phyloP scores from a whole-genome alignment of 2,797 vertebrate species.

The Percopsis omiscomaycus region DNA sequence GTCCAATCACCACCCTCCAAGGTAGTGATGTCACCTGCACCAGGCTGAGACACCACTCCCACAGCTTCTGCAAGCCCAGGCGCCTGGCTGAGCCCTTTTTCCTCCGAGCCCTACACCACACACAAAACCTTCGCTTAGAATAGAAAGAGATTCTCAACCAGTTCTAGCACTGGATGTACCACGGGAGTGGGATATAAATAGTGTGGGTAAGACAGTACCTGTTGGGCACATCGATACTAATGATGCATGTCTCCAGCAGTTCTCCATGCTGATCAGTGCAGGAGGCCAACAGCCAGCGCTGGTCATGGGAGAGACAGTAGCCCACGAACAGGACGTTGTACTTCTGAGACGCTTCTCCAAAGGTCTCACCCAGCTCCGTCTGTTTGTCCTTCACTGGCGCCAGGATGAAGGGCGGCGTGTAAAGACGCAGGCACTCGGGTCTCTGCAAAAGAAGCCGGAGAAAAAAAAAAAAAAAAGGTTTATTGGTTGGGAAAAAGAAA shows the following conservation, averaged over 20 bases:
- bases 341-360: constrained; percentile 96
- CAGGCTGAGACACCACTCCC: constrained; percentile 97
- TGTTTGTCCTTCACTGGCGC: constrained; percentile 98
- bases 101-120: constrained; percentile 85
- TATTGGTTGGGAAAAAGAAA: background rate
- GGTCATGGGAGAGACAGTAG: constrained; percentile 98
- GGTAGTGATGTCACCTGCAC: constrained; percentile 98
- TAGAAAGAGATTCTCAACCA: background rate
- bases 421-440: constrained; percentile 92
- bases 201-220: constrained; percentile 71
- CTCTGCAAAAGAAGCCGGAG: constrained; percentile 73
- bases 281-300: constrained; percentile 95
- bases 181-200: background rate
- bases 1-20: constrained; percentile 98
- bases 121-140: background rate
- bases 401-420: constrained; percentile 95
- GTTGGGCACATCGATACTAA: constrained; percentile 96
- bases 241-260: constrained; percentile 96
- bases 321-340: constrained; percentile 98
- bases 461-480: background rate
- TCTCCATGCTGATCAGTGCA: constrained; percentile 98
- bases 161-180: background rate
- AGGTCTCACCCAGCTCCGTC: constrained; percentile 95
- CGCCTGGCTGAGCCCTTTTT: constrained; percentile 96
- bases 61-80: constrained; percentile 95